Base-by-base conservation (phyloP, 2,888 invertebrate species). In the Lasioglossum lativentre region DNA sequence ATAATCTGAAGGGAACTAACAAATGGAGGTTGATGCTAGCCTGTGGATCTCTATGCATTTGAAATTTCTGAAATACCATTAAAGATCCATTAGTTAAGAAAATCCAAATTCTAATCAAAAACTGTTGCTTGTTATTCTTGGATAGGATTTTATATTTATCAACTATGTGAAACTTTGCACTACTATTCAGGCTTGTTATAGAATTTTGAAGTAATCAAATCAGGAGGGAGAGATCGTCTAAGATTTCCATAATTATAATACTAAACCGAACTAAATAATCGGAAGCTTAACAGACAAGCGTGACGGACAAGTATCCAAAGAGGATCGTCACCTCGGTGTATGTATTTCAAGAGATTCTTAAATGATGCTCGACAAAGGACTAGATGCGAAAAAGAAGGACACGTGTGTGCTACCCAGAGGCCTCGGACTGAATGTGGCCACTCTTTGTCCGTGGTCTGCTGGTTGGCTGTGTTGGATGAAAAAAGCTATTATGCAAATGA, bases 401-500 rank as follows among this genome's bases (percentile, higher is more conserved):
- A 10, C 63, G 70, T 74, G 68, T 71, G 72, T 47, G 77, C 42
- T 68, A 68, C 73, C 68, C 68, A 66, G 63, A 72, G 83, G 77
- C 86, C 80, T 78, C 86, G 81, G 83, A 71, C 66, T 91, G 91
- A 92, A 92, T 91, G 89, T 88, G 87, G 87, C 6, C 52, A 10
- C n/a, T 10, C 10, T 1, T 16, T 4, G 45, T 45, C 45, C 45
- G 45, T 4, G 45, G 12, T n/a, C n/a, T n/a, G 81, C 90, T 93
- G 93, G 92, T 92, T 91, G 90, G 12, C 90, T 86, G 89, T 88
- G 83, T 88, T 86, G 78, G 84, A 88, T 90, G 85, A 91, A 92
- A 93, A 91, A 90, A 89, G 89, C 91, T 92, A 93, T 92, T 93
- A 92, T 93, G 92, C 91, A 93, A 93, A 93, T 91, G 92, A 91